Evolutionary conservation across 2,113 vertebrate species (phyloP), one percentile per base, ranked within the genome.

Genomic region (Progne subis): DNA sequence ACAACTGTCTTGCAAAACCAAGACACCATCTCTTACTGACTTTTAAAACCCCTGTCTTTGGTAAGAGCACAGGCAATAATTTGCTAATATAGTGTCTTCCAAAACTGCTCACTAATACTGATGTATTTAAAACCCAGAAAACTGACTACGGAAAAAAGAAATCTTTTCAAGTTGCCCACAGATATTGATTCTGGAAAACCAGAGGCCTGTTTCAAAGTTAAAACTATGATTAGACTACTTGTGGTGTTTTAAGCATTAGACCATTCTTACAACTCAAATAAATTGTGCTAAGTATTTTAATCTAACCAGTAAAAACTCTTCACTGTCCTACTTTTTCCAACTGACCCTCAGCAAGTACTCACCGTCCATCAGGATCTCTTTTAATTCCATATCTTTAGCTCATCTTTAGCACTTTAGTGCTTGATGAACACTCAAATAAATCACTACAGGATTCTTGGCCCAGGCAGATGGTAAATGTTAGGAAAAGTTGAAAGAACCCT

Each of bases 391-490:
- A 92, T 57, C 86, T 92, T 93, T 91, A 86, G 57, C 88, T 96
- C 95, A 97, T 95, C 95, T 93, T 85, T 82, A 94, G 75, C 92
- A 95, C 92, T 97, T 92, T 88, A 60, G 93, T 93, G 84, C 89
- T 82, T 91, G 95, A 98, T 90, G 91, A 97, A 85, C 60, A 92
- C 31, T 49, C 89, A 95, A 72, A 95, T 95, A 95, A 95, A 97
- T 96, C 97, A 97, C 90, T 94, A 67, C 67, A 92, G 77, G 78
- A 57, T 76, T 96, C 88, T 78, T 70, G 92, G 71, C 71, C 96
- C 86, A 93, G 85, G 97, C 98, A 98, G 96, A 97, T 97, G 97
- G 98, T 96, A 98, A 92, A 96, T 82, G 94, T 98, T 98, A 98
- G 94, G 96, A 94, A 97, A 98, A 98, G 97, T 88, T 98, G 97